These are phyloP conservation scores for Falco columbarius DNA, from an alignment of 2,797 vertebrate genomes.

Conservation along the genomic window DNA sequence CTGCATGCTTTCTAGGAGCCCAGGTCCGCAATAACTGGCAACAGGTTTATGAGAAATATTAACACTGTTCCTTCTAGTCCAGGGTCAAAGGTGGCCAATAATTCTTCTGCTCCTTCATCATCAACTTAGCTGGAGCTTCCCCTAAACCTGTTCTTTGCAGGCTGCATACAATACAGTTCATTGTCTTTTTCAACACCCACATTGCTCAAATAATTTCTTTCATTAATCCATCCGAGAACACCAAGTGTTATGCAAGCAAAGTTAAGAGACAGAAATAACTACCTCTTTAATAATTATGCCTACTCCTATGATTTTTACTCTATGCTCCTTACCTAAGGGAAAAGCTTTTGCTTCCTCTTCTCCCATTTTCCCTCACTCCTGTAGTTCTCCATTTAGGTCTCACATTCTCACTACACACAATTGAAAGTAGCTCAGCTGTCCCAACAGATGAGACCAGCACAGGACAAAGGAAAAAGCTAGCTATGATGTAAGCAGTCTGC, in stretches of 20 bases:
- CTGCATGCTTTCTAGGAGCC: neutral
- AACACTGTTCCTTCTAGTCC: too few relatives aligned
- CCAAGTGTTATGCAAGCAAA: neutral
- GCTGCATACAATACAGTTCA: neutral
- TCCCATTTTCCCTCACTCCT: neutral
- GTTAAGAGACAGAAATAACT: neutral
- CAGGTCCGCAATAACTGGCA: neutral
- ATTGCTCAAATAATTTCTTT: neutral
- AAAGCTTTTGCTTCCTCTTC: neutral
- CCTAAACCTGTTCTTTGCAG: neutral
- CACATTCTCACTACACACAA: neutral
- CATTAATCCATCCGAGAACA: neutral
- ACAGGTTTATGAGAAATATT: neutral
- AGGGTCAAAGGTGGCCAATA: neutral
- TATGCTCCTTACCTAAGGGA: neutral
- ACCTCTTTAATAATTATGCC: neutral
- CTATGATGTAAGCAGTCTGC: neutral
- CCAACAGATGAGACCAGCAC: neutral
- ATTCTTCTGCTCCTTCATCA: neutral
- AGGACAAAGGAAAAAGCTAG: neutral
- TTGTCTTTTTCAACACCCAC: neutral
- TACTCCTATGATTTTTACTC: neutral
- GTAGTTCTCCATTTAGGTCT: neutral
- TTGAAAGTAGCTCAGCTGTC: neutral
- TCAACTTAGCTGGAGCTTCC: neutral